These are phyloP conservation scores for Phodopus roborovskii DNA, from an alignment of 2,113 vertebrate genomes.

Conservation along the genomic window DNA sequence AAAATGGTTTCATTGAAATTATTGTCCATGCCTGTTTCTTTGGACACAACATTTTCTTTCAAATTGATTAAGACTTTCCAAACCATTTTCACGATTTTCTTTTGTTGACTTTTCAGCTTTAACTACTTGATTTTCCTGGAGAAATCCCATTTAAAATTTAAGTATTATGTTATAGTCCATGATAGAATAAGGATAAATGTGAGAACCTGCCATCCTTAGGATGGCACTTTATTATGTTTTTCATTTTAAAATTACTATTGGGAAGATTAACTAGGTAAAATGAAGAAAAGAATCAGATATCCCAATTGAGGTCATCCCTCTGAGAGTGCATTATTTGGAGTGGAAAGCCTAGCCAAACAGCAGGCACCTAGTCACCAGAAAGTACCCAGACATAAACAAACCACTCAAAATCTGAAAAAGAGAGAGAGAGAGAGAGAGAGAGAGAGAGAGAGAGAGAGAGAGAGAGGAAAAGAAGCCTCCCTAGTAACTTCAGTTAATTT, in stretches of 20 bases:
- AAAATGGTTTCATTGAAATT: slow-evolving; percentile 31
- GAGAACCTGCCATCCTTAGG: neutral
- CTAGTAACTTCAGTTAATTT: neutral
- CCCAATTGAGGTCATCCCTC: neutral
- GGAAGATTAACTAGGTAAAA: neutral
- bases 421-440: neutral
- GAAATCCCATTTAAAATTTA: slow-evolving; percentile 44
- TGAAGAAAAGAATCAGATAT: slow-evolving; percentile 1
- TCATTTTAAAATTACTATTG: neutral
- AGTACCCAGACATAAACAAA: neutral
- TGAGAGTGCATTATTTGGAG: neutral
- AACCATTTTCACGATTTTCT: neutral
- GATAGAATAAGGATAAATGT: neutral
- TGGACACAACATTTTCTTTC: neutral
- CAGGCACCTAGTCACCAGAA: neutral
- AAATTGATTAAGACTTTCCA: neutral
- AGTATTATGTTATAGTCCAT: neutral
- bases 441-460: neutral
- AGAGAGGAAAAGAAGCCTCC: neutral
- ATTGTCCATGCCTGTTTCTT: neutral
- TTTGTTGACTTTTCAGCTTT: neutral
- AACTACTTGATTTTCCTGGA: neutral
- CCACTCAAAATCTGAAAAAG: neutral
- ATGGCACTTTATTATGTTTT: neutral
- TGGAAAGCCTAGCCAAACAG: neutral